Percentiles rank a stretch among this genome's conserved stretches.
These are phyloP conservation scores for Brachionus plicatilis DNA, from an alignment of 1,140 invertebrate species.

Conservation along the genomic window DNA sequence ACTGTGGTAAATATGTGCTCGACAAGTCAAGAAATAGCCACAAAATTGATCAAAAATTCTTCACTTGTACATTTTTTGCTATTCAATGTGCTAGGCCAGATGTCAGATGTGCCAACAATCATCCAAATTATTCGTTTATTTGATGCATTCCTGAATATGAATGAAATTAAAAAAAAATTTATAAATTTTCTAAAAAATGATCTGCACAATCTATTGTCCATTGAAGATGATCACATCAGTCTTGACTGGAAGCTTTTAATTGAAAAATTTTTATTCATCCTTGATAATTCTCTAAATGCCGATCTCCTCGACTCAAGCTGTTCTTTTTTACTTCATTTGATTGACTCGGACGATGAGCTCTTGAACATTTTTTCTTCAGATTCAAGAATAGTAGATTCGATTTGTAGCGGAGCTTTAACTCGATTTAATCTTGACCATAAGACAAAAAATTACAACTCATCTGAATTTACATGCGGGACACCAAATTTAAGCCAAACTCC, in stretches of 20 bases:
- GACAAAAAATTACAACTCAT: not conserved
- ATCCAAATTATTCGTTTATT: conserved; percentile 9
- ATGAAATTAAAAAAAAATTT: not conserved
- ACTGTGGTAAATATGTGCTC: conserved; percentile 9
- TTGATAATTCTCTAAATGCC: conserved; percentile 29
- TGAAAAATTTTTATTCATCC: conserved; percentile 21
- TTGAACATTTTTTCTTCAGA: not conserved
- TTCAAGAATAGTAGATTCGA: not conserved
- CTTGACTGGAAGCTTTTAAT: not conserved
- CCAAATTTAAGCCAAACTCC: not conserved
- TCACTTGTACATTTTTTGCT: not conserved
- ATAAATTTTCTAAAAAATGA: conserved; percentile 25
- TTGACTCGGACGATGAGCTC: not conserved
- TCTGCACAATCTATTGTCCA: not conserved
- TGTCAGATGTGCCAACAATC: not conserved
- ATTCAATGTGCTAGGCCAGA: not conserved
- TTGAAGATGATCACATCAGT: not conserved
- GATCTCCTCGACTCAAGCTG: not conserved
- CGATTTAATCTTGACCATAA: not conserved
- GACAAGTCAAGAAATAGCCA: not conserved
- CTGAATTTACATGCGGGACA: not conserved
- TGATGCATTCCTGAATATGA: not conserved
- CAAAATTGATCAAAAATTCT: not conserved
- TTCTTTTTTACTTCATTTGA: conserved; percentile 21
- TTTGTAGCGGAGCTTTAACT: not conserved